These are phyloP conservation scores for Tiliacea citrago DNA, from an alignment of 2,888 invertebrate genomes.

Conservation along the genomic window DNA sequence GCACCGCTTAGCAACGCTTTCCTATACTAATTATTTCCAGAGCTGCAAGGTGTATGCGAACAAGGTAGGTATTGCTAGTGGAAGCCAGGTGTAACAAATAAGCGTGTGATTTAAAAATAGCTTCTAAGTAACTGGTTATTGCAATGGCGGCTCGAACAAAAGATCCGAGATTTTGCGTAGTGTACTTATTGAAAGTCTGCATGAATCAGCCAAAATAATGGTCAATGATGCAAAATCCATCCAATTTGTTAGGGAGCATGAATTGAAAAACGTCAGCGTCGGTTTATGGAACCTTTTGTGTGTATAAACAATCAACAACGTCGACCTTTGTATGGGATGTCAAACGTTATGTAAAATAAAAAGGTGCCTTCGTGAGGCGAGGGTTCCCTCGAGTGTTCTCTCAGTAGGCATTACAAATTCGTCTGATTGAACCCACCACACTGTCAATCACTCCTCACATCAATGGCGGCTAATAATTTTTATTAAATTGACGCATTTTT, in stretches of 20 bases:
- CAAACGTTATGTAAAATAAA: conserved; percentile 61
- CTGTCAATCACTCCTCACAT: conserved; percentile 74
- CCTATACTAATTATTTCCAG: conserved; percentile 28
- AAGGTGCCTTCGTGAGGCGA: conserved; percentile 72
- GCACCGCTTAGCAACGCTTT: neutral
- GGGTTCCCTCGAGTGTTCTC: conserved; percentile 73
- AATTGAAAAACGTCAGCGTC: conserved; percentile 43
- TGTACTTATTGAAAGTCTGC: conserved; percentile 25
- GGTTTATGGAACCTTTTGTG: conserved; percentile 30
- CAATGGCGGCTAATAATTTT: conserved; percentile 77
- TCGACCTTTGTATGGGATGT: conserved; percentile 57
- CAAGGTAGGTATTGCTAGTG: neutral
- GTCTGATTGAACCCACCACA: conserved; percentile 77
- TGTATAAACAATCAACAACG: conserved; percentile 56
- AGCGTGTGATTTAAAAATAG: conserved; percentile 48
- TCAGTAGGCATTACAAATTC: conserved; percentile 82
- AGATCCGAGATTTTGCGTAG: conserved; percentile 16
- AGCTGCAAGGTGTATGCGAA: conserved; percentile 44
- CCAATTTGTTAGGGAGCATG: conserved; percentile 49
- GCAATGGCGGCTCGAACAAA: conserved; percentile 19
- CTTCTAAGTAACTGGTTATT: conserved; percentile 47
- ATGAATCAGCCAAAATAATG: conserved; percentile 50
- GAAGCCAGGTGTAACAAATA: conserved; percentile 48
- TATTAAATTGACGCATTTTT: conserved; percentile 74
- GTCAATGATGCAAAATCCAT: conserved; percentile 40